Evolutionary conservation across 2,113 vertebrate species (phyloP).

Genomic region (Microtus montanus): DNA sequence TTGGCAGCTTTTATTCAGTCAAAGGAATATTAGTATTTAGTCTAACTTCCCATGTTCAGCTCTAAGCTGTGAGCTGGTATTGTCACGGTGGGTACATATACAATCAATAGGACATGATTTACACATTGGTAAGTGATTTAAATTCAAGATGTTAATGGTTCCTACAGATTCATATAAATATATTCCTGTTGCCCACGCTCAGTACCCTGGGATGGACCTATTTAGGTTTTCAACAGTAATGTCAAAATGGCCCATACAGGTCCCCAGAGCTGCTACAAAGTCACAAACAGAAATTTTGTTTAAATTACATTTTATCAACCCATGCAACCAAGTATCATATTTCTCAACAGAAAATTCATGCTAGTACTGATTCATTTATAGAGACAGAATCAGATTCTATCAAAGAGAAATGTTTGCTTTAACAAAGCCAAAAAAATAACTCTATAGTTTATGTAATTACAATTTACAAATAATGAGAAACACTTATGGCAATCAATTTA

Average conservation of each 20-base stretch:
- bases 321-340: not conserved
- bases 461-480: not conserved
- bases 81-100: not conserved
- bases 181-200: not conserved
- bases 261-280: not conserved
- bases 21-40: too few relatives aligned
- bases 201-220: not conserved
- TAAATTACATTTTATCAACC: not conserved
- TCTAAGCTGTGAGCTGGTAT: not conserved
- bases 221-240: not conserved
- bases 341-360: not conserved
- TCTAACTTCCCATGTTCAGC: not conserved
- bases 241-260: not conserved
- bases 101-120: not conserved
- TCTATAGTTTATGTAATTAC: not conserved
- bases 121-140: not conserved
- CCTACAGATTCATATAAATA: not conserved
- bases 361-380: not conserved
- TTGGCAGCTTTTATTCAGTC: not conserved
- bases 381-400: not conserved
- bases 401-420: conserved; percentile 9
- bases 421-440: not conserved
- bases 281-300: not conserved
- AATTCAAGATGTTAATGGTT: not conserved
- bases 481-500: not conserved